Conservation (phyloP, 2,797 vertebrate species). For the Rhinichthys osculus region DNA sequence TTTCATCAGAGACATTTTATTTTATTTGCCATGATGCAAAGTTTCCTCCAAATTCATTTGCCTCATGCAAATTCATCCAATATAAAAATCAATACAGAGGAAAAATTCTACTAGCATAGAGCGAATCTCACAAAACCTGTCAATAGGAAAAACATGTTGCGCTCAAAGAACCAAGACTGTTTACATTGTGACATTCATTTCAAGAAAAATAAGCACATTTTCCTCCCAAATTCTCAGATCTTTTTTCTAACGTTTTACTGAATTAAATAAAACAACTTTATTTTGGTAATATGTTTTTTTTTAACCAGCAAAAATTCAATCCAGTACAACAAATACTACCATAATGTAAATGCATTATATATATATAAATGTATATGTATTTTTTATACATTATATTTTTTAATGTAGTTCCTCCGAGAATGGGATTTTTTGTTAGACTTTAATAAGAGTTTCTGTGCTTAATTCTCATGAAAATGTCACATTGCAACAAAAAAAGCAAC, state of each 20-base stretch:
- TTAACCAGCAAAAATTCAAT: not conserved
- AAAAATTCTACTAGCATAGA: not conserved
- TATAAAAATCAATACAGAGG: conserved; percentile 40
- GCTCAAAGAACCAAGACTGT: not conserved
- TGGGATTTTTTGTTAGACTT: not conserved
- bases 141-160: conserved; percentile 1
- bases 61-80: conserved; percentile 49
- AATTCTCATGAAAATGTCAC: not conserved
- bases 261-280: not conserved
- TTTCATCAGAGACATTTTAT: conserved; percentile 54
- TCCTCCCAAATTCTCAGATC: not conserved
- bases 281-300: not conserved
- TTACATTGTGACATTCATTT: not conserved
- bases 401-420: not conserved
- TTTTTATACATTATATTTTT: not conserved
- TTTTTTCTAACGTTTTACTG: not conserved
- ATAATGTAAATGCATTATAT: not conserved
- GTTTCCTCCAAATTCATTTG: conserved; percentile 51
- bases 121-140: not conserved
- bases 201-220: not conserved
- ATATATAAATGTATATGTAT: not conserved
- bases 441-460: not conserved
- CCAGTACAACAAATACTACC: not conserved
- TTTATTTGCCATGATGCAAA: conserved; percentile 62
- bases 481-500: not conserved